phyloP scores from a whole-genome alignment of 2,888 invertebrate species.

The Eupithecia tripunctaria region DNA sequence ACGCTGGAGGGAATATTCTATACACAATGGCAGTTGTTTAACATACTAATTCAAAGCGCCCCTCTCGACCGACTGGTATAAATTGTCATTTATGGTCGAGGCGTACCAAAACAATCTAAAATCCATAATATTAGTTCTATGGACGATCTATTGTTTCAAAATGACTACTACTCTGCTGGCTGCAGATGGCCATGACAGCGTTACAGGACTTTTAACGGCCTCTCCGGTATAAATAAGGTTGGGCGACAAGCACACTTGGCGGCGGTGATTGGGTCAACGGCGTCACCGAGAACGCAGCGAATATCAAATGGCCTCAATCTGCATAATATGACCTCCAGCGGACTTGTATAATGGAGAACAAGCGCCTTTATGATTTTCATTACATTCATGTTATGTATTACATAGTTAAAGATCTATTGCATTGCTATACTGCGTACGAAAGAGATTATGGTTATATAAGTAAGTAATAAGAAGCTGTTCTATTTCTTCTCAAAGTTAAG shows the following conservation, averaged over 20 bases:
- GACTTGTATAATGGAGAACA: not conserved
- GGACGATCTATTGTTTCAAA: too few species aligned
- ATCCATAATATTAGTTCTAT: not conserved
- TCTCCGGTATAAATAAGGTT: too few species aligned
- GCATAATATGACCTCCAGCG: not conserved
- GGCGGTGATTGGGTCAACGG: too few species aligned
- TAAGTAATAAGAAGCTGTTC: not conserved
- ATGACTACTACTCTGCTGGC: too few species aligned
- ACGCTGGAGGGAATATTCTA: not conserved
- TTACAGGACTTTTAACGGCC: too few species aligned
- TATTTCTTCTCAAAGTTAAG: not conserved
- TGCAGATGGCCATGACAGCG: too few species aligned
- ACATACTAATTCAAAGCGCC: too few species aligned
- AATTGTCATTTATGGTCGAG: too few species aligned
- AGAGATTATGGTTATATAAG: conserved; percentile 1
- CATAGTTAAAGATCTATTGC: not conserved
- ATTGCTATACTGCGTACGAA: not conserved
- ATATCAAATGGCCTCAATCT: not conserved
- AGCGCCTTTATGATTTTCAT: not conserved
- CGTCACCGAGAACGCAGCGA: too few species aligned
- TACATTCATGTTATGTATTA: not conserved
- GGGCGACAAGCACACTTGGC: too few species aligned
- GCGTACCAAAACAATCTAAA: not conserved
- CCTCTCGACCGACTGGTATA: too few species aligned
- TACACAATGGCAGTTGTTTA: not conserved